phyloP scores from a whole-genome alignment of 2,113 vertebrate genomes.

The Arenaria interpres region DNA sequence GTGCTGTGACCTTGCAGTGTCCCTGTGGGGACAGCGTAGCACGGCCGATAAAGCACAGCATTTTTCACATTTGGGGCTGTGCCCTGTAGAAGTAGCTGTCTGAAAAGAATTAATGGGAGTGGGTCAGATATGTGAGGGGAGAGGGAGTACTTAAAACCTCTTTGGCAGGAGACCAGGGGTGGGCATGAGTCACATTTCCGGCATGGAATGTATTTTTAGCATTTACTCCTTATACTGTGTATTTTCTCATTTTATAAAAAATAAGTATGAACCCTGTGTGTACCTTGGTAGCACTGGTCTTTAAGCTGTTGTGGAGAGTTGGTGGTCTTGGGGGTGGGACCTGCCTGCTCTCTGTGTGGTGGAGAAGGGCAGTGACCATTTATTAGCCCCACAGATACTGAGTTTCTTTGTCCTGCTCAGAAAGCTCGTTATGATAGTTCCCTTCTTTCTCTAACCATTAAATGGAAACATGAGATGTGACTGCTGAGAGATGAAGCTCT shows the following conservation, averaged over 20 bases:
- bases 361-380: background rate
- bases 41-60: fast-evolving
- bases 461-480: fast-evolving
- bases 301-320: background rate
- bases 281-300: fast-evolving
- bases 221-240: background rate
- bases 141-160: background rate
- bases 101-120: background rate
- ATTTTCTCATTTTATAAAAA: background rate
- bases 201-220: background rate
- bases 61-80: background rate
- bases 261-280: fast-evolving
- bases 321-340: background rate
- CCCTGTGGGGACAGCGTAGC: fast-evolving
- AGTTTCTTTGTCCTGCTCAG: background rate
- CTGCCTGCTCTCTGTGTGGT: background rate
- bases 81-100: background rate
- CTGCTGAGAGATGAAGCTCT: background rate
- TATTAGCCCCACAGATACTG: background rate
- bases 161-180: background rate
- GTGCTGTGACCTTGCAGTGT: background rate
- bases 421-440: background rate
- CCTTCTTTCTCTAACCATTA: background rate
- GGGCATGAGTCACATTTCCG: background rate
- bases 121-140: background rate